Base-by-base conservation (phyloP, 2,888 invertebrate species). In the Agrochola lota region DNA sequence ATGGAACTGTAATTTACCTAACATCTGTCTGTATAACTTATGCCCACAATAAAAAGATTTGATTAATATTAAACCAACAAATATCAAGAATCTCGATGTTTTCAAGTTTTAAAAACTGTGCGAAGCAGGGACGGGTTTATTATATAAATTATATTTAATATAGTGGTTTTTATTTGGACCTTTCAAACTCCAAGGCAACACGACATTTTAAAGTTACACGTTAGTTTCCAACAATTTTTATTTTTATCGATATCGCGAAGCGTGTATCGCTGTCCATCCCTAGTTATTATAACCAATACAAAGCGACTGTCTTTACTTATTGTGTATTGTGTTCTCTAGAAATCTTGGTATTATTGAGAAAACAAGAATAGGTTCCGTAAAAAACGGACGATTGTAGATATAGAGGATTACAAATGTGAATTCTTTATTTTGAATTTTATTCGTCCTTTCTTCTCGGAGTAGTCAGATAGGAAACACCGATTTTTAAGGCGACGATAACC, bases 271-370 rank as follows among this genome's bases (percentile, higher is more conserved):
- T 57, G 59, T 35, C 66, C 84, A 81, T 43, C 84, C 49, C 88
- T 88, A 88, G 87, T 88, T 87, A 84, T 88, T 88, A 87, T 86
- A 87, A 87, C 81, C 87, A 84, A 85, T 87, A 88, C 88, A 87
- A 87, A 88, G 84, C 83, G 81, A 77, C 85, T 82, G 84, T 84
- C 84, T 84, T 30, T 30, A 30, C 30, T 30, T 30, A 30, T 30
- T 30, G 30, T 30, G 82, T 86, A 80, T 86, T 80, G 87, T 80
- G 81, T 87, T 78, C 83, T 83, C 81, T 73, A 82, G 84, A 83
- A 86, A 88, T 87, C 85, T 80, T 78, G 52, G 77, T 76, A 78
- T 86, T 87, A 88, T 84, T 82, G 85, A 81, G 74, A 80, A 81
- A 83, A 88, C 74, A 81, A 81, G 73, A 87, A 78, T 81, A 23